Percentiles rank a stretch among this genome's conserved stretches.
phyloP scores from a whole-genome alignment of 2,113 vertebrate species.

The Nothocercus nigrocapillus region DNA sequence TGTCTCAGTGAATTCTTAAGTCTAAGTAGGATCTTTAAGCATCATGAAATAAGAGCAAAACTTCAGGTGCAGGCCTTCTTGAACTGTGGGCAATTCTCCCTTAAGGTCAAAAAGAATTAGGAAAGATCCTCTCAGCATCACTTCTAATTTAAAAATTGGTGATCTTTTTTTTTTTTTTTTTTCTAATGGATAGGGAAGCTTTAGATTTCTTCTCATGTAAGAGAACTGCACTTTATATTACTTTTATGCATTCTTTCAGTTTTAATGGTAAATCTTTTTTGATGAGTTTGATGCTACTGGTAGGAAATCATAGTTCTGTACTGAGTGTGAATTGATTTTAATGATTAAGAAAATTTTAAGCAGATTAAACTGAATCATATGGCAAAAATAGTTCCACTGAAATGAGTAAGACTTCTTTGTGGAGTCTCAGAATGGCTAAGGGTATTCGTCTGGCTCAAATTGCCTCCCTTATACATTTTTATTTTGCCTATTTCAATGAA shows the following conservation, averaged over 20 bases:
- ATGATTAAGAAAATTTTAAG: neutral
- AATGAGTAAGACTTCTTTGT: neutral
- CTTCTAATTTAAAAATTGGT: neutral
- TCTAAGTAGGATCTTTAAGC: neutral
- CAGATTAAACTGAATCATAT: neutral
- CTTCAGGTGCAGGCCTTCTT: neutral
- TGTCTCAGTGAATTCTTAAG: conserved; percentile 27
- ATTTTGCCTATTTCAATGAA: neutral
- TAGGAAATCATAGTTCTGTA: neutral
- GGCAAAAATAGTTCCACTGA: neutral
- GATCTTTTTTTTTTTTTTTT: neutral
- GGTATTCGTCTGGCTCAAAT: neutral
- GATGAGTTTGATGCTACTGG: neutral
- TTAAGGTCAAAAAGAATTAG: neutral
- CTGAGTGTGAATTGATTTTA: neutral
- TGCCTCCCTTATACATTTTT: neutral
- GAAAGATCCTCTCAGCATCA: neutral
- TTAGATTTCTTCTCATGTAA: neutral
- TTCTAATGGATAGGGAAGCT: neutral
- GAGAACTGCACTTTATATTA: neutral
- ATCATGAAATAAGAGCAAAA: neutral
- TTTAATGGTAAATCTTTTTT: neutral
- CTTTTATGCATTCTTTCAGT: neutral
- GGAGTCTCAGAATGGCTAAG: neutral
- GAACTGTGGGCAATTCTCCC: neutral